A percentile compares a stretch with the other conserved stretches of the same genome.
phyloP scores from a whole-genome alignment of 2,797 vertebrate genomes.

The Enteromius trimaculatus region DNA sequence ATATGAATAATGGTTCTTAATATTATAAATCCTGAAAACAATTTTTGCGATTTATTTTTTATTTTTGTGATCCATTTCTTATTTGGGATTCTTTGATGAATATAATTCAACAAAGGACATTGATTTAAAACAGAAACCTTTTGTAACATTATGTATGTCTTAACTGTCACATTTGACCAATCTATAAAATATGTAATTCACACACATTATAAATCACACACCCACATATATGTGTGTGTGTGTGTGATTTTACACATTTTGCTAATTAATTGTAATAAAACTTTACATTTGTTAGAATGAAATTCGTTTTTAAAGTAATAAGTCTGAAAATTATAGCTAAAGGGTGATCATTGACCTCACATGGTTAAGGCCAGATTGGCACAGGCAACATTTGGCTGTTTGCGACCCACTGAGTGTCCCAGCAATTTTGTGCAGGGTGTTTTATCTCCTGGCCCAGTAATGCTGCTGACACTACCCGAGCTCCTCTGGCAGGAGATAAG shows the following conservation, averaged over 20 bases:
- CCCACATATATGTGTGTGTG: too few species aligned
- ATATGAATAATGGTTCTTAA: background rate
- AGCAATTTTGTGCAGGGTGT: slow-evolving; percentile 39
- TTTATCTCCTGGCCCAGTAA: slow-evolving; percentile 80
- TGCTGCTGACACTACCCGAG: slow-evolving; percentile 69
- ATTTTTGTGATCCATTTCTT: background rate
- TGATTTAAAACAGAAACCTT: background rate
- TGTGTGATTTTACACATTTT: background rate
- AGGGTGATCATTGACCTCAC: slow-evolving; percentile 13
- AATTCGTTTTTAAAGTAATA: background rate
- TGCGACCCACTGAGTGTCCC: slow-evolving; percentile 46
- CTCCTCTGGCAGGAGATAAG: slow-evolving; percentile 77
- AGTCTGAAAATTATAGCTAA: background rate
- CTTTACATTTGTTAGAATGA: background rate
- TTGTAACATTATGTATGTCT: background rate
- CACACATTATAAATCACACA: too few species aligned
- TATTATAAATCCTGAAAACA: background rate
- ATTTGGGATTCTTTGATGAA: background rate
- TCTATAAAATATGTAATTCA: background rate
- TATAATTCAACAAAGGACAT: background rate
- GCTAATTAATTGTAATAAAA: background rate
- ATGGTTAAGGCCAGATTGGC: slow-evolving; percentile 59
- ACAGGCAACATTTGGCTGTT: slow-evolving; percentile 56
- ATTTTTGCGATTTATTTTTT: background rate
- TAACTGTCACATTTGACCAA: background rate